phyloP scores from a whole-genome alignment of 2,888 invertebrate genomes.

The Gasteruption jaculator region DNA sequence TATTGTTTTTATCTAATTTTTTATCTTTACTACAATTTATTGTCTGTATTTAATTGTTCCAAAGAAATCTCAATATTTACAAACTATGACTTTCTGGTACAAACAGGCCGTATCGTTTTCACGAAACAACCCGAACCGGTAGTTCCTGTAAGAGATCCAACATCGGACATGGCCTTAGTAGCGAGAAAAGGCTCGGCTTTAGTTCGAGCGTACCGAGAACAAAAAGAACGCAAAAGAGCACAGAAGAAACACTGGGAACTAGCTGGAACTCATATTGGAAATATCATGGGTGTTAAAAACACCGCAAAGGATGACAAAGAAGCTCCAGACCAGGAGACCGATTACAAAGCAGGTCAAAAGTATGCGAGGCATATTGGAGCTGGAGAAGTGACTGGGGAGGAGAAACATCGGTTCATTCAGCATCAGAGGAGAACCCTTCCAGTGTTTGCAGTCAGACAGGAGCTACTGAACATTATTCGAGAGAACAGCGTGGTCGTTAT shows the following conservation, averaged over 20 bases:
- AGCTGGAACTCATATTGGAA: constrained; percentile 91
- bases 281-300: constrained; percentile 86
- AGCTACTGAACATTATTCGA: constrained; percentile 83
- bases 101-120: constrained; percentile 80
- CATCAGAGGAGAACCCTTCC: constrained; percentile 92
- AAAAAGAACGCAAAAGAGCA: constrained; percentile 93
- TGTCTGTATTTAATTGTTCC: constrained; percentile 3
- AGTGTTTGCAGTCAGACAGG: constrained; percentile 92
- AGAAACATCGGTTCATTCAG: constrained; percentile 74
- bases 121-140: constrained; percentile 99
- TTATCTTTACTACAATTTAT: constrained; percentile 4
- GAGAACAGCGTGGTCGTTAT: constrained; percentile 95
- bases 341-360: constrained; percentile 90
- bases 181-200: constrained; percentile 90
- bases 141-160: constrained; percentile 94
- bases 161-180: constrained; percentile 95
- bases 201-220: constrained; percentile 88
- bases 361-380: constrained; percentile 92
- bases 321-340: constrained; percentile 54
- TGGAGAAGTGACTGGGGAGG: constrained; percentile 61
- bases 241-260: constrained; percentile 99
- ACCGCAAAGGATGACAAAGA: constrained; percentile 67
- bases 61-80: background rate
- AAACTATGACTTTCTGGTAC: constrained; percentile 1
- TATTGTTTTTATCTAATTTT: background rate